Conservation (phyloP, 2,888 invertebrate species). For the Chrysina gloriosa region DNA sequence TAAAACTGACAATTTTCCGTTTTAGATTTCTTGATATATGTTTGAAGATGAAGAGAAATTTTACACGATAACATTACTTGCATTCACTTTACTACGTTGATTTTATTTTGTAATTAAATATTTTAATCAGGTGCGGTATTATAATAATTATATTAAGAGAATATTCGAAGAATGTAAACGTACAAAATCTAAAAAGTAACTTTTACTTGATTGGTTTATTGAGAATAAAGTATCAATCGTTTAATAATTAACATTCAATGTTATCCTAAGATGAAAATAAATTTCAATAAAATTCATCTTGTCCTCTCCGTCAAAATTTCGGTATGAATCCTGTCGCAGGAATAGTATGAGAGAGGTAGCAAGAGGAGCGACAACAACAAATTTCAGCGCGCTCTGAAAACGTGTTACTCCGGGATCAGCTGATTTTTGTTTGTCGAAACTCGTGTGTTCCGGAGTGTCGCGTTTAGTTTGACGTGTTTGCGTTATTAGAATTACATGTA, state of each 20-base stretch:
- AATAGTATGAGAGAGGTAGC: background rate
- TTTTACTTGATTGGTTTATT: too few species aligned
- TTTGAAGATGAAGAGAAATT: too few species aligned
- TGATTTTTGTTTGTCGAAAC: constrained; percentile 44
- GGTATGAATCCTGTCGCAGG: background rate
- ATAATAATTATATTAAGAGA: too few species aligned
- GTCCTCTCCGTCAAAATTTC: constrained; percentile 9
- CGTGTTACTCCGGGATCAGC: constrained; percentile 41
- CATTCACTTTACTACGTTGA: too few species aligned
- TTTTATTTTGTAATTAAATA: too few species aligned
- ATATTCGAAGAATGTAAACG: too few species aligned
- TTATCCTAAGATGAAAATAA: background rate
- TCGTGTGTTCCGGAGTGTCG: constrained; percentile 34
- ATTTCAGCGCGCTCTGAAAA: constrained; percentile 36
- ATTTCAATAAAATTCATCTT: background rate
- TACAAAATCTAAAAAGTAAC: too few species aligned
- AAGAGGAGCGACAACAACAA: constrained; percentile 33
- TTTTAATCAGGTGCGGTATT: background rate
- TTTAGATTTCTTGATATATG: too few species aligned
- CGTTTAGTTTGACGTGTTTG: constrained; percentile 19
- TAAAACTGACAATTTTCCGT: too few species aligned
- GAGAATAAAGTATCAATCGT: too few species aligned
- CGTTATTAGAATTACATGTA: background rate
- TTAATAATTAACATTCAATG: background rate
- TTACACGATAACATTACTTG: too few species aligned